Conservation (phyloP, 2,113 vertebrate genomes). For the Prochilodus magdalenae region DNA sequence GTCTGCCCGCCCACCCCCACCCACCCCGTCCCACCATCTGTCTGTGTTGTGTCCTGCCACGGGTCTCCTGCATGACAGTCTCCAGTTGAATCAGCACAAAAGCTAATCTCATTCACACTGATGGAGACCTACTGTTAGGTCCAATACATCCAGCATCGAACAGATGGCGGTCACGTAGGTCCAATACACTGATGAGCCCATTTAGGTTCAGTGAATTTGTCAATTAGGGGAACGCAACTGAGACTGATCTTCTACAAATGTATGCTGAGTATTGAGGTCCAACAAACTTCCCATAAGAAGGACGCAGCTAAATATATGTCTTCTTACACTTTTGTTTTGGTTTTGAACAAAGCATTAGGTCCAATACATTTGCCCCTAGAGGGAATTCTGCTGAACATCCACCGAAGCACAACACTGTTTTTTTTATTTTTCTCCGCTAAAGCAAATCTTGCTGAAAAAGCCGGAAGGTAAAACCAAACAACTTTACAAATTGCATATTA, state of each 20-base stretch:
- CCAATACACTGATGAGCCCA: not conserved
- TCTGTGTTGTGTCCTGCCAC: not conserved
- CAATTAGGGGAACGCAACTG: not conserved
- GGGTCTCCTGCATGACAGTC: not conserved
- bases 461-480: too few species aligned
- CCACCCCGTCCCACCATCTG: constrained; percentile 38
- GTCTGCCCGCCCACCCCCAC: not conserved
- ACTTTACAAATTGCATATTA: too few species aligned
- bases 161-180: not conserved
- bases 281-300: not conserved
- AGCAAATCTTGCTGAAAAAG: too few species aligned
- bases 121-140: not conserved
- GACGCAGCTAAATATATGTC: not conserved
- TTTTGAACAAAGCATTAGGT: not conserved
- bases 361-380: too few species aligned
- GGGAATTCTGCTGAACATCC: too few species aligned
- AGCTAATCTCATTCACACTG: constrained; percentile 22
- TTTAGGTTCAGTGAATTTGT: not conserved
- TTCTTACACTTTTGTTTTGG: not conserved
- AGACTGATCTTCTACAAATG: too few species aligned
- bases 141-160: not conserved
- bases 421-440: too few species aligned
- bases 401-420: too few species aligned
- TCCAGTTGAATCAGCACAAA: constrained; percentile 32
- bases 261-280: not conserved